These are phyloP conservation scores for Bombycilla garrulus DNA, from an alignment of 2,113 vertebrate genomes.

Conservation along the genomic window DNA sequence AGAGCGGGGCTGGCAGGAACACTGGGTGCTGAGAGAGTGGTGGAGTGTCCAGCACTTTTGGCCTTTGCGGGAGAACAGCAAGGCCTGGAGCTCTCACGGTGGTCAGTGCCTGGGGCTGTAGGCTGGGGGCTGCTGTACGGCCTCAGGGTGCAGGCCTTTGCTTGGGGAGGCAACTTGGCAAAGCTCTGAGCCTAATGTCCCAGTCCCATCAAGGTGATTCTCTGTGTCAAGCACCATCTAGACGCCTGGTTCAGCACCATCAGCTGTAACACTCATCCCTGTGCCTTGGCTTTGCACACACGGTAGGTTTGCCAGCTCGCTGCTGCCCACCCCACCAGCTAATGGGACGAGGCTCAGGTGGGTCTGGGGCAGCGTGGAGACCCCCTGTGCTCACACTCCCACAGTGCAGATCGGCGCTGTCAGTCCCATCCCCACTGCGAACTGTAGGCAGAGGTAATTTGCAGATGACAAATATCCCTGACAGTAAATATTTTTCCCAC, in stretches of 20 bases:
- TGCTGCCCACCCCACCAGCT: neutral
- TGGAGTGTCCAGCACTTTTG: accelerated
- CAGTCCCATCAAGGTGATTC: neutral
- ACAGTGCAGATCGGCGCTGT: neutral
- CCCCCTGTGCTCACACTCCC: neutral
- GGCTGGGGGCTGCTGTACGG: neutral
- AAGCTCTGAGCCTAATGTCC: neutral
- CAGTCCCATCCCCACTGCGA: neutral
- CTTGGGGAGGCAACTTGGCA: accelerated
- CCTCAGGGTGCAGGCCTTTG: neutral
- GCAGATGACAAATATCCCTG: slow-evolving; percentile 56
- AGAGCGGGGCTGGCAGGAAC: accelerated
- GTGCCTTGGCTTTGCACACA: accelerated
- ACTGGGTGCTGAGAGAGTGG: accelerated
- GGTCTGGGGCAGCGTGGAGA: neutral
- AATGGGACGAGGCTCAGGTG: neutral
- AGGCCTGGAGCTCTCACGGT: neutral
- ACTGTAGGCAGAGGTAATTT: slow-evolving; percentile 44
- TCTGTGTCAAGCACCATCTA: neutral
- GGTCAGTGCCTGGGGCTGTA: neutral
- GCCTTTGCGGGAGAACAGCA: accelerated
- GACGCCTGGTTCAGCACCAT: neutral
- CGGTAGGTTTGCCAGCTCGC: accelerated
- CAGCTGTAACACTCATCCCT: neutral
- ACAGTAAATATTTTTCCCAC: slow-evolving; percentile 59